These are phyloP conservation scores for Ardeotis arabs DNA, from an alignment of 2,113 vertebrate genomes.

Conservation along the genomic window DNA sequence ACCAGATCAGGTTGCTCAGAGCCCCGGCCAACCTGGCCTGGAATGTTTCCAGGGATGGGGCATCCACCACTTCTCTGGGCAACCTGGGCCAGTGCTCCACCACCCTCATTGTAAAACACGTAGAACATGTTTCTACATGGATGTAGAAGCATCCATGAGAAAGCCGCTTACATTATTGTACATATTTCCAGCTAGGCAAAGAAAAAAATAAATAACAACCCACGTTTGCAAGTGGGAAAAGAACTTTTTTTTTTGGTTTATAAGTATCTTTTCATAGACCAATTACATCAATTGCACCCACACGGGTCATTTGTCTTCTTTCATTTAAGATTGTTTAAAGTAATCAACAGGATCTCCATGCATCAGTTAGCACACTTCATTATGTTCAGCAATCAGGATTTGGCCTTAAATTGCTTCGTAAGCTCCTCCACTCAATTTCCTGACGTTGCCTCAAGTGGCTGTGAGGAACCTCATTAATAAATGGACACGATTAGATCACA, in stretches of 20 bases:
- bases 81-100: no score
- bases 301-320: neutral
- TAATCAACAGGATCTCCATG: neutral
- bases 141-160: neutral
- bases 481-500: neutral
- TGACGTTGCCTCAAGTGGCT: neutral
- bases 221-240: neutral
- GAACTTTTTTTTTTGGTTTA: neutral
- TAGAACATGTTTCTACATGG: no score
- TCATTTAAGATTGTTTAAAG: neutral
- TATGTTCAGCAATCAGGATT: neutral
- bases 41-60: no score
- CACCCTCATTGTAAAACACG: no score
- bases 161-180: accelerated
- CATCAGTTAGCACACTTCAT: neutral
- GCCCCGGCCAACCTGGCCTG: no score
- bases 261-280: neutral
- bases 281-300: neutral
- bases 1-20: no score
- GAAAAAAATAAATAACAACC: neutral
- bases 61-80: no score
- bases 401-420: neutral
- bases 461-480: neutral
- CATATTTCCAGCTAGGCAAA: neutral
- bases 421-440: neutral